phyloP scores from a whole-genome alignment of 2,797 vertebrate species.

The Gymnocypris eckloni region DNA sequence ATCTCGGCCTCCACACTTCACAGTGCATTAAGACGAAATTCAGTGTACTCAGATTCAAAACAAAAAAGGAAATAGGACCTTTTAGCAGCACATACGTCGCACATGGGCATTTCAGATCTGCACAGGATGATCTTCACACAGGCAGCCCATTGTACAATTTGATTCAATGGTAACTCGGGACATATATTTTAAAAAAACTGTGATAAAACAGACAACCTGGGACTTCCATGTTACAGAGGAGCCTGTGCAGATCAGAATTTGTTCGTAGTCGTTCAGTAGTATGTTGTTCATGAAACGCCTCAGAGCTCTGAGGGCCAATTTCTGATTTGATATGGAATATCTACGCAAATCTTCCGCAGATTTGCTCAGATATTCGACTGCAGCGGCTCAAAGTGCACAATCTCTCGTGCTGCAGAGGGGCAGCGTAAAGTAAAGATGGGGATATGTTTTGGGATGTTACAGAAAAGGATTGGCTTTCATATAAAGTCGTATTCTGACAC shows the following conservation, averaged over 20 bases:
- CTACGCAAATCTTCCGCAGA: constrained; percentile 48
- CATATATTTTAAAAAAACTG: not conserved
- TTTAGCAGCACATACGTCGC: constrained; percentile 69
- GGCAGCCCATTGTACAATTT: constrained; percentile 2
- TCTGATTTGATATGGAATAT: constrained; percentile 53
- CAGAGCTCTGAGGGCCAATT: constrained; percentile 41
- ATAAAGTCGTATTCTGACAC: constrained; percentile 46
- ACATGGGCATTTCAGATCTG: constrained; percentile 64
- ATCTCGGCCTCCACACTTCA: constrained; percentile 77
- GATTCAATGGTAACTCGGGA: not conserved
- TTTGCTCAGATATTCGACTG: constrained; percentile 48
- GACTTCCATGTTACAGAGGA: constrained; percentile 17
- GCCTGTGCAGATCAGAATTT: constrained; percentile 56
- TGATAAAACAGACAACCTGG: not conserved
- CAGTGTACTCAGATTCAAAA: constrained; percentile 82
- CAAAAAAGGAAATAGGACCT: constrained; percentile 62
- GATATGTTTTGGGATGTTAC: constrained; percentile 39
- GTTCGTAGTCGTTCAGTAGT: constrained; percentile 62
- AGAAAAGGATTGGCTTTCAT: constrained; percentile 43
- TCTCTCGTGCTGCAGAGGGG: constrained; percentile 13
- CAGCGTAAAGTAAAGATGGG: constrained; percentile 11
- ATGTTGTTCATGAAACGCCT: constrained; percentile 48
- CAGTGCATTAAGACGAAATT: constrained; percentile 86
- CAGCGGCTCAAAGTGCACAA: constrained; percentile 45
- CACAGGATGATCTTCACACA: constrained; percentile 53